phyloP scores from a whole-genome alignment of 2,888 invertebrate species.

The Agapetus fuscipes region DNA sequence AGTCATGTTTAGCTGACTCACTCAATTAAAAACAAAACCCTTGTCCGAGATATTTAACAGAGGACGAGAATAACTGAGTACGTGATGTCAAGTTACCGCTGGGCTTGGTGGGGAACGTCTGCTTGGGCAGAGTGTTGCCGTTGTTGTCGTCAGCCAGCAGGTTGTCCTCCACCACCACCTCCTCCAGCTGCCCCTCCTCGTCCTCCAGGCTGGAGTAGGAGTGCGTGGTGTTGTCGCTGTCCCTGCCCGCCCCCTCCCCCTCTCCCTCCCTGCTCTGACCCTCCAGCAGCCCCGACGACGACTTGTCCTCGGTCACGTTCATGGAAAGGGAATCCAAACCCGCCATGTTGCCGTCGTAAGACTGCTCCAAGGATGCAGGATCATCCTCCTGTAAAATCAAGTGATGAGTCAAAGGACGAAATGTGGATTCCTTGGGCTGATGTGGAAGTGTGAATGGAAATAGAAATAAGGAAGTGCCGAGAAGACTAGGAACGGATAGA shows the following conservation, averaged over 20 bases:
- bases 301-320: conserved; percentile 5
- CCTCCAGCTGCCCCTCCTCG: conserved; percentile 34
- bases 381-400: conserved; percentile 6
- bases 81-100: no score
- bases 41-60: no score
- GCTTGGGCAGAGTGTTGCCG: conserved; percentile 18
- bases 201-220: conserved; percentile 46
- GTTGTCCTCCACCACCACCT: conserved; percentile 31
- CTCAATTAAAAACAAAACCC: no score
- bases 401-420: no score
- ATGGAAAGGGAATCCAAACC: conserved; percentile 5
- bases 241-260: conserved; percentile 17
- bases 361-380: conserved; percentile 7
- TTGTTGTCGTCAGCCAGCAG: conserved; percentile 31
- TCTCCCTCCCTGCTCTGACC: background rate
- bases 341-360: conserved; percentile 6
- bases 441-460: no score
- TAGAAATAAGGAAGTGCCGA: no score
- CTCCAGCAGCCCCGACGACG: background rate
- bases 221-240: conserved; percentile 42
- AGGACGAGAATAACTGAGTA: no score
- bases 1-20: no score
- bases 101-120: no score
- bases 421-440: no score
- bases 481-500: no score